Conservation (phyloP, 2,797 vertebrate species). For the Sebastolobus altivelis region DNA sequence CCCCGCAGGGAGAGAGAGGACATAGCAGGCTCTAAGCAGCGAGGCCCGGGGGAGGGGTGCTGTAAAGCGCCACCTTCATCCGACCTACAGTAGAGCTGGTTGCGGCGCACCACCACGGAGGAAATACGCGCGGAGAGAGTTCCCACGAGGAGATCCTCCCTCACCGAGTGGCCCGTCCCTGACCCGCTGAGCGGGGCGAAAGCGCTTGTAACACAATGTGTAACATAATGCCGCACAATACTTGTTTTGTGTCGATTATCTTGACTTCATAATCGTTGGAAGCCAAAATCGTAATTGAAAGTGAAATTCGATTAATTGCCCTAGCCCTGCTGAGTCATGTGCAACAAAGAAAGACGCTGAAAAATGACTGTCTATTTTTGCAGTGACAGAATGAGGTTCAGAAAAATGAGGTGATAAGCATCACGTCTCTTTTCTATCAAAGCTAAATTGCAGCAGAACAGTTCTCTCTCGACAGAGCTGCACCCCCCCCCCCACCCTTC, state of each 20-base stretch:
- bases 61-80: too few species aligned
- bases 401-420: constrained; percentile 11
- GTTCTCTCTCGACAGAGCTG: constrained; percentile 27
- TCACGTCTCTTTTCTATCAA: constrained; percentile 18
- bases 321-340: not conserved
- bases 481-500: not conserved
- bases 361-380: not conserved
- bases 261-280: not conserved
- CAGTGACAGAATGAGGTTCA: constrained; percentile 19
- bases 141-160: fast-evolving
- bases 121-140: not conserved
- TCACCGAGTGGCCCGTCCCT: not conserved
- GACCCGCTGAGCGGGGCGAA: not conserved
- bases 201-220: not conserved
- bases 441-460: constrained; percentile 8
- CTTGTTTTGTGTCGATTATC: not conserved
- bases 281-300: not conserved
- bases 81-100: too few species aligned
- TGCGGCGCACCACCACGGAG: too few species aligned
- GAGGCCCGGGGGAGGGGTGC: too few species aligned
- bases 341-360: not conserved
- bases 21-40: too few species aligned
- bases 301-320: not conserved
- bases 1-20: too few species aligned
- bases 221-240: not conserved